Evolutionary conservation across 2,113 vertebrate genomes (phyloP).

Genomic region (Elachura formosa): DNA sequence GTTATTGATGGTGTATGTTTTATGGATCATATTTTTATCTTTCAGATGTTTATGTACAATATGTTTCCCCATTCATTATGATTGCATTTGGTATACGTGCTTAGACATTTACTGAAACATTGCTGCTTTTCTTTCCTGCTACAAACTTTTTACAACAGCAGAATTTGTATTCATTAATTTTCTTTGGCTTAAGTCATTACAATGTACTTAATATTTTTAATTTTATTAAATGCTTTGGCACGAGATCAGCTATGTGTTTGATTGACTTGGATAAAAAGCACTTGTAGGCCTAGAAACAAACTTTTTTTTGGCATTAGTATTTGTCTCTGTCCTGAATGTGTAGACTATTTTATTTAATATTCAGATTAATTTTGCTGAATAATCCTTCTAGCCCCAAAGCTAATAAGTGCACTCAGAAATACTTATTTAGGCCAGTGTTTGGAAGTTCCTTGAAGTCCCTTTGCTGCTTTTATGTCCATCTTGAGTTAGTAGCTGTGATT

Average conservation of each 20-base stretch:
- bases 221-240: slow-evolving; percentile 25
- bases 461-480: not conserved
- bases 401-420: not conserved
- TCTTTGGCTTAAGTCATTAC: slow-evolving; percentile 7
- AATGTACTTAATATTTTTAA: not conserved
- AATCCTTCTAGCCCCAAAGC: not conserved
- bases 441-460: not conserved
- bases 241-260: not conserved
- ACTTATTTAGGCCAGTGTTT: not conserved
- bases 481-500: not conserved
- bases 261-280: not conserved
- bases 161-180: not conserved
- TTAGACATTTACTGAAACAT: slow-evolving; percentile 49
- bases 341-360: not conserved
- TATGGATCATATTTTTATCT: slow-evolving; percentile 61
- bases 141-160: slow-evolving; percentile 32
- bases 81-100: slow-evolving; percentile 34
- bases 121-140: slow-evolving; percentile 19
- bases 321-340: not conserved
- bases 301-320: not conserved
- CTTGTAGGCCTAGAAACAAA: not conserved
- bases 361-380: not conserved
- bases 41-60: slow-evolving; percentile 41
- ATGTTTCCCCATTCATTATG: slow-evolving; percentile 50
- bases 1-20: slow-evolving; percentile 40